A percentile compares a stretch with the other conserved stretches of the same genome.
Conservation (phyloP, 2,113 vertebrate species). For the Pygathrix nemaeus region DNA sequence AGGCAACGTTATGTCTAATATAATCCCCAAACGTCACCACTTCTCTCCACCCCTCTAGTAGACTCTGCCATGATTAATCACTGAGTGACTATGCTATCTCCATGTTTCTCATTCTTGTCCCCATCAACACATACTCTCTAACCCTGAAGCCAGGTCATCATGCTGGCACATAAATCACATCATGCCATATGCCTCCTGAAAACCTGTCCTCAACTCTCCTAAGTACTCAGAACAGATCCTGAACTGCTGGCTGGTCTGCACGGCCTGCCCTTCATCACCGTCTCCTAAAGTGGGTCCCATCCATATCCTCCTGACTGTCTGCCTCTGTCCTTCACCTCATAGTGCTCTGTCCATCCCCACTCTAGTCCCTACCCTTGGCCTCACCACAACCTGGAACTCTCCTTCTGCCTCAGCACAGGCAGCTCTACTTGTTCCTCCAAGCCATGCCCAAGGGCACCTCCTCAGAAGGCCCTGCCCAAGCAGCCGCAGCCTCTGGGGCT, state of each 20-base stretch:
- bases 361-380: too few relatives aligned
- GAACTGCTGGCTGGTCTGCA: background rate
- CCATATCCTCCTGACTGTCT: background rate
- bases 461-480: too few relatives aligned
- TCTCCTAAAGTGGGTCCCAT: background rate
- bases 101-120: background rate
- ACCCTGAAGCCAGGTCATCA: background rate
- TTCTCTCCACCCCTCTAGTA: background rate
- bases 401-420: too few relatives aligned
- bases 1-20: background rate
- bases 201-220: background rate
- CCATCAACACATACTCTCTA: background rate
- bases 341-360: accelerated
- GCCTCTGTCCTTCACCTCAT: background rate
- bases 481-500: background rate
- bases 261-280: background rate
- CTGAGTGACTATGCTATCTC: background rate
- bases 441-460: too few relatives aligned
- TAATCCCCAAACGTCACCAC: too few relatives aligned
- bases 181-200: background rate
- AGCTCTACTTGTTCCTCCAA: too few relatives aligned
- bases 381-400: too few relatives aligned
- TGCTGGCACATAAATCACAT: background rate
- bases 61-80: background rate
- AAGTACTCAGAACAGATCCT: background rate